A percentile compares a stretch with the other conserved stretches of the same genome.
These are phyloP conservation scores for Lynx canadensis DNA, from an alignment of 2,113 vertebrate species.

Conservation along the genomic window DNA sequence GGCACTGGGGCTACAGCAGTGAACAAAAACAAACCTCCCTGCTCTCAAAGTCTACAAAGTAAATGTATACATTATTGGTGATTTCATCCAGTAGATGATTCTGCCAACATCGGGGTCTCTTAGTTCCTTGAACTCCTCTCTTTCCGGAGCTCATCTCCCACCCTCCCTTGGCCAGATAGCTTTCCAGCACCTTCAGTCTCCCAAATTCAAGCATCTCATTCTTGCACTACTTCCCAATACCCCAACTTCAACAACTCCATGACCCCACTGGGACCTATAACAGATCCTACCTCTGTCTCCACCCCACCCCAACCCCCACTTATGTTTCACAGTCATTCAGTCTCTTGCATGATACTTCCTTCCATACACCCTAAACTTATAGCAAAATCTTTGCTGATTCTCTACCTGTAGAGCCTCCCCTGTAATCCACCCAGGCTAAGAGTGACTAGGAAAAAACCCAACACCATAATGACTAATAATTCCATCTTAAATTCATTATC, in stretches of 20 bases:
- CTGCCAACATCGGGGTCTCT: not conserved
- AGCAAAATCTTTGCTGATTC: not conserved
- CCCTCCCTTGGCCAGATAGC: not conserved
- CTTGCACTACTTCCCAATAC: not conserved
- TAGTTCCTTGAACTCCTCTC: not conserved
- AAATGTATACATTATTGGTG: not conserved
- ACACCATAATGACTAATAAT: not conserved
- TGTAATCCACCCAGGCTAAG: not conserved
- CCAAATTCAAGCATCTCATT: not conserved
- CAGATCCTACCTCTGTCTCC: not conserved
- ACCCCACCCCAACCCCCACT: not conserved
- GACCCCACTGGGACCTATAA: not conserved
- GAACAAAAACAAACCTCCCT: not conserved
- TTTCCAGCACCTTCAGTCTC: not conserved
- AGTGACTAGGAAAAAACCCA: not conserved
- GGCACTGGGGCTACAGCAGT: not conserved
- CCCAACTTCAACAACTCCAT: not conserved
- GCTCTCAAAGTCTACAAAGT: not conserved
- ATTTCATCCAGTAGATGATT: not conserved
- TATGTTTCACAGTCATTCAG: not conserved
- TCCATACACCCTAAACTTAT: not conserved
- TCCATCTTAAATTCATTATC: not conserved
- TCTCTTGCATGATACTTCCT: not conserved
- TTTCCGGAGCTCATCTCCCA: not conserved
- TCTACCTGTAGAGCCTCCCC: not conserved